Evolutionary conservation across 2,888 invertebrate species (phyloP).

Genomic region (Cheilosia vulpina): DNA sequence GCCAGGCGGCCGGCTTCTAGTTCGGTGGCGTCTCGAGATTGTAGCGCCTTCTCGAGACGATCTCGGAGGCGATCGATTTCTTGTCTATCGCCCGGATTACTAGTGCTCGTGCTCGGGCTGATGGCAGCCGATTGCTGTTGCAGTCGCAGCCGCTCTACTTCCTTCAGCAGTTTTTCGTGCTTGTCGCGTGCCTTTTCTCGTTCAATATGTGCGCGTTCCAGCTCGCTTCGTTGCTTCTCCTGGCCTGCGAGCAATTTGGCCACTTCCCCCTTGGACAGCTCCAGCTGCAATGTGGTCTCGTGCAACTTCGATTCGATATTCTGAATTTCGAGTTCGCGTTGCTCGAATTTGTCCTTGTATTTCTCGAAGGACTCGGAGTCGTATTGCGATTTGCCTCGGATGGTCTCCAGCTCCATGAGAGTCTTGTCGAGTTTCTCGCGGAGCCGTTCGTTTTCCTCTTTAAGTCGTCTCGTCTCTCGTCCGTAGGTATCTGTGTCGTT

Average conservation of each 20-base stretch:
- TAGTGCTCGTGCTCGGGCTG: slow-evolving; percentile 84
- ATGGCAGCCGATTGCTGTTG: slow-evolving; percentile 84
- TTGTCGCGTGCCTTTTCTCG: slow-evolving; percentile 94
- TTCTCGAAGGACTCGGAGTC: slow-evolving; percentile 90
- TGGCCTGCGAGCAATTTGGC: slow-evolving; percentile 89
- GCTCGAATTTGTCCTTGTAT: slow-evolving; percentile 90
- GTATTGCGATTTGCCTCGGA: slow-evolving; percentile 91
- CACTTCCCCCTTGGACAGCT: slow-evolving; percentile 91
- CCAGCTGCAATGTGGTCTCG: slow-evolving; percentile 92
- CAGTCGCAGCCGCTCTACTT: slow-evolving; percentile 86
- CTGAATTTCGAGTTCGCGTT: slow-evolving; percentile 90
- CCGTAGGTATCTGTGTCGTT: slow-evolving; percentile 92
- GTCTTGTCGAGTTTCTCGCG: slow-evolving; percentile 92
- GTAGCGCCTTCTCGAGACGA: slow-evolving; percentile 92
- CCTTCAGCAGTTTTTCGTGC: slow-evolving; percentile 90
- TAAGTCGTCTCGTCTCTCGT: slow-evolving; percentile 91
- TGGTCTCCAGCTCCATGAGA: slow-evolving; percentile 90
- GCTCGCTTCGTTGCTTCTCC: slow-evolving; percentile 91
- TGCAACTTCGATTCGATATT: slow-evolving; percentile 91
- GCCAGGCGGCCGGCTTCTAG: slow-evolving; percentile 93
- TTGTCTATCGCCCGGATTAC: slow-evolving; percentile 86
- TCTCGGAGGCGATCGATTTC: slow-evolving; percentile 94
- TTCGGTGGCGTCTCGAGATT: slow-evolving; percentile 90
- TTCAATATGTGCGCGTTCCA: slow-evolving; percentile 94
- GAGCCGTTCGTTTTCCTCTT: slow-evolving; percentile 92